Conservation (phyloP, 2,113 vertebrate genomes). For the Oreotragus oreotragus region DNA sequence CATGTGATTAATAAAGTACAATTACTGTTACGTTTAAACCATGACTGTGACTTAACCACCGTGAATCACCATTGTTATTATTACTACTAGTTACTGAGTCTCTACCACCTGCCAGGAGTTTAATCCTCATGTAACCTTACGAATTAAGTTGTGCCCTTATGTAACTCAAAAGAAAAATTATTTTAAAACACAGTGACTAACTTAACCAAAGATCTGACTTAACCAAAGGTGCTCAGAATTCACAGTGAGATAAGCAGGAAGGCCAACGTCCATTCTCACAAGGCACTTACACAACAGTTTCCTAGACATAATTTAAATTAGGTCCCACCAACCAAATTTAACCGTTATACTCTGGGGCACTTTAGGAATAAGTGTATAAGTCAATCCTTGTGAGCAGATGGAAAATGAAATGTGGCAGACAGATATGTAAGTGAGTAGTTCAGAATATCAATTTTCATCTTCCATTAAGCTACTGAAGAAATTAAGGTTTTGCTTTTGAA, state of each 20-base stretch:
- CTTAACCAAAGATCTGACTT: neutral
- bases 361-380: neutral
- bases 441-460: neutral
- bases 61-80: neutral
- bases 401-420: neutral
- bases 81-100: neutral
- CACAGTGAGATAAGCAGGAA: neutral
- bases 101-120: neutral
- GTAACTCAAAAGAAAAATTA: neutral
- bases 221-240: neutral
- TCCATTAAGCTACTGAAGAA: neutral
- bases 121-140: neutral
- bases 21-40: neutral
- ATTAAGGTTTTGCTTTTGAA: slow-evolving; percentile 28
- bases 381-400: neutral
- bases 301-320: neutral
- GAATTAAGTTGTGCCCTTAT: neutral
- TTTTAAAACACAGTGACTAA: neutral
- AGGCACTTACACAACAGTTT: neutral
- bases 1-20: neutral
- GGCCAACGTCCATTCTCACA: neutral
- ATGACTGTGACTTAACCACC: neutral
- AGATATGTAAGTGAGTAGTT: neutral
- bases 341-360: neutral
- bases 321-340: neutral